These are phyloP conservation scores for Drosophila paranaensis DNA, from an alignment of 2,888 invertebrate genomes.

Conservation along the genomic window DNA sequence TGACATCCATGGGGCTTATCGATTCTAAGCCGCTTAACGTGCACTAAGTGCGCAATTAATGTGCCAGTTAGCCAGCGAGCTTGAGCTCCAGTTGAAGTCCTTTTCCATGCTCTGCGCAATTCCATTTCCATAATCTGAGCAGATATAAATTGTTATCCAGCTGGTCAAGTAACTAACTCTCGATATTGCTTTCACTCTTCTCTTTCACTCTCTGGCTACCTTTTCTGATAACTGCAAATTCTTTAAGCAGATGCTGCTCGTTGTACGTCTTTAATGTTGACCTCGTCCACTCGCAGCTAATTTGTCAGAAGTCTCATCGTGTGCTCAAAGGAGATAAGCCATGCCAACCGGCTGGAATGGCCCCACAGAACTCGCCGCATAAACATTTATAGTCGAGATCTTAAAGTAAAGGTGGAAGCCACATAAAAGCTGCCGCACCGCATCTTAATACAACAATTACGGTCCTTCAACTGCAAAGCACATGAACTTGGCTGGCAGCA, in stretches of 20 bases:
- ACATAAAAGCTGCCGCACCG: constrained; percentile 39
- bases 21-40: constrained; percentile 64
- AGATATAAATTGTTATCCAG: background rate
- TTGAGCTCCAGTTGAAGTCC: constrained; percentile 35
- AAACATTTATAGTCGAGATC: constrained; percentile 55
- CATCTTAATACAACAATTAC: constrained; percentile 19
- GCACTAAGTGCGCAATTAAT: constrained; percentile 65
- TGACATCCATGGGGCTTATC: constrained; percentile 62
- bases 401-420: constrained; percentile 26
- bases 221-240: background rate
- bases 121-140: background rate
- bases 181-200: background rate
- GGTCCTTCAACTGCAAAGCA: constrained; percentile 9
- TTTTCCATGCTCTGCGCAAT: background rate
- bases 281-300: constrained; percentile 47
- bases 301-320: constrained; percentile 37
- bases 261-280: constrained; percentile 32
- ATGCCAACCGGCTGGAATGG: constrained; percentile 18
- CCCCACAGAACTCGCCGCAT: constrained; percentile 28
- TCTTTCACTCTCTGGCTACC: no score
- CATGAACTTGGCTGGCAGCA: constrained; percentile 12
- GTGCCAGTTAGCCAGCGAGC: constrained; percentile 46
- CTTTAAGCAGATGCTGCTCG: no score
- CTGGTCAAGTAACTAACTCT: no score
- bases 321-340: constrained; percentile 37